phyloP scores from a whole-genome alignment of 64 coral and sea anemone genomes.

The Trachythela sp. region DNA sequence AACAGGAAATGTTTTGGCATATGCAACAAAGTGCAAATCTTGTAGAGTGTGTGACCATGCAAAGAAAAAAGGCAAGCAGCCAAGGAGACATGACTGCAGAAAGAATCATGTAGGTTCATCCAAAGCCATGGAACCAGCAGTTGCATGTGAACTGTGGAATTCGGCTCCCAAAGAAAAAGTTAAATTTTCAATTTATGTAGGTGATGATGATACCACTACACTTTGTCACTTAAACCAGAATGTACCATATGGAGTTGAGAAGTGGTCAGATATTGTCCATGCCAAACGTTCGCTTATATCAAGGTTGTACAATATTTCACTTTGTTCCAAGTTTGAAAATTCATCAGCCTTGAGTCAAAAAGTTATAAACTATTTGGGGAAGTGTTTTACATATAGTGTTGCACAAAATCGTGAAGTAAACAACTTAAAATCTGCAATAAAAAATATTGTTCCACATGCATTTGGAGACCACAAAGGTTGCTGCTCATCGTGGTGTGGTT shows the following conservation, averaged over 20 bases:
- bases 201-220: conserved; percentile 77
- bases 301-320: conserved; percentile 31
- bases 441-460: conserved; percentile 17
- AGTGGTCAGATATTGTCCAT: conserved; percentile 39
- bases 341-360: background rate
- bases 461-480: conserved; percentile 29
- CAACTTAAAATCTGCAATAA: background rate
- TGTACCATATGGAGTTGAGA: conserved; percentile 31
- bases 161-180: conserved; percentile 33
- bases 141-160: conserved; percentile 43
- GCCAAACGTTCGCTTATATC: conserved; percentile 35
- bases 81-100: conserved; percentile 66
- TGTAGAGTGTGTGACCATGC: conserved; percentile 45
- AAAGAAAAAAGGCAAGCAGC: conserved; percentile 24
- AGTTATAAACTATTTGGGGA: background rate
- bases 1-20: conserved; percentile 56
- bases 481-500: background rate
- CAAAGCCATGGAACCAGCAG: conserved; percentile 60
- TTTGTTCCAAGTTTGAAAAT: conserved; percentile 15
- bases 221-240: conserved; percentile 33
- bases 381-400: background rate
- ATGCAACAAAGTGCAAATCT: conserved; percentile 45
- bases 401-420: background rate
- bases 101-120: conserved; percentile 65
- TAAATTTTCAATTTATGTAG: conserved; percentile 58